Evolutionary conservation across 2,888 invertebrate genomes (phyloP).

Genomic region (Sphinx pinastri): DNA sequence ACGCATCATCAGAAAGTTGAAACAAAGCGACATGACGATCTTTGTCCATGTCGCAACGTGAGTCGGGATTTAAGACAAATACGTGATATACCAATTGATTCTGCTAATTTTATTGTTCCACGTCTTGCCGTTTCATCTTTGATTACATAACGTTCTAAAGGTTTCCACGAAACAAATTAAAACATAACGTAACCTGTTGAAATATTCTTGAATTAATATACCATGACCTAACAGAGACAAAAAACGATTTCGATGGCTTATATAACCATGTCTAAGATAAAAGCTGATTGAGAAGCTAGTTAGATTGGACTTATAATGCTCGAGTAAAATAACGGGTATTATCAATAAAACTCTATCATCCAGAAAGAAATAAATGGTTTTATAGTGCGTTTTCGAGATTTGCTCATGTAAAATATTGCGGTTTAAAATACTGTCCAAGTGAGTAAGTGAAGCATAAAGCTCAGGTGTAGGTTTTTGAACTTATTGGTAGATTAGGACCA

Average conservation of each 20-base stretch:
- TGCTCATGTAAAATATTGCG: too few relatives aligned
- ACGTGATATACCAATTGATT: slow-evolving; percentile 36
- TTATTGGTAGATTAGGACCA: too few relatives aligned
- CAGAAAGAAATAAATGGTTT: too few relatives aligned
- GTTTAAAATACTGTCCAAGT: too few relatives aligned
- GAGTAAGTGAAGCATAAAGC: too few relatives aligned
- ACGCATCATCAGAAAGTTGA: slow-evolving; percentile 34
- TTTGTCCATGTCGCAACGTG: slow-evolving; percentile 36
- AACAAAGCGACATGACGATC: slow-evolving; percentile 39
- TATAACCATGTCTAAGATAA: not conserved
- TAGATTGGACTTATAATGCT: not conserved
- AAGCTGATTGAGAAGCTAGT: not conserved
- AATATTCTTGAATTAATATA: slow-evolving; percentile 19
- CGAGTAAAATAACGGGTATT: not conserved
- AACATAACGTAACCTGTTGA: slow-evolving; percentile 21
- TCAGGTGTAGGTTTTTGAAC: too few relatives aligned
- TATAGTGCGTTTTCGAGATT: too few relatives aligned
- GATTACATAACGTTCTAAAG: slow-evolving; percentile 21
- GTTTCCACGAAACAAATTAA: slow-evolving; percentile 17
- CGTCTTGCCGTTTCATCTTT: slow-evolving; percentile 23
- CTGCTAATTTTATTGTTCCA: slow-evolving; percentile 28
- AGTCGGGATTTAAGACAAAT: slow-evolving; percentile 31
- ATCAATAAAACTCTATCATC: not conserved
- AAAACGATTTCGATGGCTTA: slow-evolving; percentile 8
- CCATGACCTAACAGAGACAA: slow-evolving; percentile 14